A percentile compares a stretch with the other conserved stretches of the same genome.
phyloP scores from a whole-genome alignment of 2,888 invertebrate genomes.

The Caenorhabditis sp. region DNA sequence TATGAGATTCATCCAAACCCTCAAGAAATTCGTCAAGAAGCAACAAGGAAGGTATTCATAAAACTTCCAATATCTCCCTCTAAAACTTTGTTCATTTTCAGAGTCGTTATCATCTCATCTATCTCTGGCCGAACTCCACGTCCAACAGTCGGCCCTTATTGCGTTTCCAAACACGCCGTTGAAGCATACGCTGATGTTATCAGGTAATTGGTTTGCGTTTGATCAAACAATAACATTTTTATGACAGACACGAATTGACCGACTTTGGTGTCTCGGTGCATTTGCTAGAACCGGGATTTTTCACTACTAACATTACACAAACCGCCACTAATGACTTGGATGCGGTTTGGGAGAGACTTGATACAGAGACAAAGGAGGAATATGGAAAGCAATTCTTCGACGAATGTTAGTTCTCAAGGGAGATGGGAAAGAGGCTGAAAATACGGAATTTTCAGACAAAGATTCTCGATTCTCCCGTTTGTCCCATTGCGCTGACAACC shows the following conservation, averaged over 20 bases:
- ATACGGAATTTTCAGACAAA: slow-evolving; percentile 72
- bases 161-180: slow-evolving; percentile 80
- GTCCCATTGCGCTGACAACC: slow-evolving; percentile 68
- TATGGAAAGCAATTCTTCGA: slow-evolving; percentile 70
- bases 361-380: slow-evolving; percentile 63
- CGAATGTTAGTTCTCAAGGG: slow-evolving; percentile 56
- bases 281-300: slow-evolving; percentile 81
- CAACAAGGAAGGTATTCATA: slow-evolving; percentile 51
- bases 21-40: slow-evolving; percentile 77
- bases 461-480: slow-evolving; percentile 71
- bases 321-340: slow-evolving; percentile 73
- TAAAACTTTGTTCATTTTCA: slow-evolving; percentile 11
- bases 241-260: slow-evolving; percentile 75
- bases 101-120: slow-evolving; percentile 84
- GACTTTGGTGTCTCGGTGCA: slow-evolving; percentile 76
- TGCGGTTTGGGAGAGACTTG: slow-evolving; percentile 67
- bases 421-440: background rate
- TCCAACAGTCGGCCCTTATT: slow-evolving; percentile 79
- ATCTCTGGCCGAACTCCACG: slow-evolving; percentile 83
- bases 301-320: slow-evolving; percentile 77
- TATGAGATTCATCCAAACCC: slow-evolving; percentile 78
- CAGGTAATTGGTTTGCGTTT: slow-evolving; percentile 59
- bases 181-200: slow-evolving; percentile 80
- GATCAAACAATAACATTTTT: slow-evolving; percentile 26
- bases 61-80: background rate